Conservation (phyloP, 2,888 invertebrate species). For the Cheilosia scutellata region DNA sequence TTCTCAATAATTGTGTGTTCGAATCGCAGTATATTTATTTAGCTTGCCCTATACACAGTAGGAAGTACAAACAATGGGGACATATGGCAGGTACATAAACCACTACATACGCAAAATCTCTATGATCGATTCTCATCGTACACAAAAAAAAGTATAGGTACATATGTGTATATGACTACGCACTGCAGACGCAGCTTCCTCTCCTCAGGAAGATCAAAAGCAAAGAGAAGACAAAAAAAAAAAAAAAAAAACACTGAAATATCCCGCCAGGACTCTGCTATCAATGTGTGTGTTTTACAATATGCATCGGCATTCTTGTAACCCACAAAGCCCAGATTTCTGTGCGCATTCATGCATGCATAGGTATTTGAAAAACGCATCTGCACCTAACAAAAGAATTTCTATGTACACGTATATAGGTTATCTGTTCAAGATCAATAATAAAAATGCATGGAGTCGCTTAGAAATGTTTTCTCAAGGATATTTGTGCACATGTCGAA, state of each 20-base stretch:
- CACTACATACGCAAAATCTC: conserved; percentile 13
- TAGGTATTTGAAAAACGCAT: conserved; percentile 69
- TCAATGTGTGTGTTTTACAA: conserved; percentile 1
- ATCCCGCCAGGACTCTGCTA: conserved; percentile 59
- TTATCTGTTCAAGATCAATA: conserved; percentile 19
- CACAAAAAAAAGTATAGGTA: conserved; percentile 4
- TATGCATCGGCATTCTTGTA: conserved; percentile 54
- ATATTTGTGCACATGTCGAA: conserved; percentile 46
- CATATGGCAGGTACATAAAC: conserved; percentile 68
- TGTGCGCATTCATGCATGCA: conserved; percentile 70
- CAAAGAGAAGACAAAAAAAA: conserved; percentile 18
- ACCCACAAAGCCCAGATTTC: conserved; percentile 41
- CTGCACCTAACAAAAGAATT: conserved; percentile 67
- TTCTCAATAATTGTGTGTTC: conserved; percentile 18
- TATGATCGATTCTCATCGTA: conserved; percentile 24
- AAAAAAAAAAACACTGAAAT: conserved; percentile 28
- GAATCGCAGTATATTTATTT: conserved; percentile 39
- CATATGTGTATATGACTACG: neutral
- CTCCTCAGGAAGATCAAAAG: neutral
- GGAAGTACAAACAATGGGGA: conserved; percentile 62
- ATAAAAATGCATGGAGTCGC: neutral
- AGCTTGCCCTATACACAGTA: conserved; percentile 53
- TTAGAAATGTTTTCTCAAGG: neutral
- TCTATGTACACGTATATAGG: conserved; percentile 29
- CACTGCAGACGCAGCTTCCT: conserved; percentile 61